Evolutionary conservation across 2,888 invertebrate species (phyloP), one percentile per base, ranked within the genome.

Genomic region (Hirtodrosophila alboralis): DNA sequence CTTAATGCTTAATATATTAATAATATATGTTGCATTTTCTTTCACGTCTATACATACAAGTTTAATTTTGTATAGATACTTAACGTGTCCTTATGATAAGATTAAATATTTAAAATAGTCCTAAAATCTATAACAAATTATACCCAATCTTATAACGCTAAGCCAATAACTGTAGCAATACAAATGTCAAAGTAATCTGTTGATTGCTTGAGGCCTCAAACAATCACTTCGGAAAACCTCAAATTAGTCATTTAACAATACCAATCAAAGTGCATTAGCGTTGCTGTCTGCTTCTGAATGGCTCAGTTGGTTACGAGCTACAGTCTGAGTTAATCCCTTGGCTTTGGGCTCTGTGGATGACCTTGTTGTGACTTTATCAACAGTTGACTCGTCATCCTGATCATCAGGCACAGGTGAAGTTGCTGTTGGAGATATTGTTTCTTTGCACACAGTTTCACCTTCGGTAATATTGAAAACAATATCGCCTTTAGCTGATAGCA

Each of bases 101-200:
- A 2, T 14, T 18, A 14, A 0, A 26, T 26, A 6, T 18, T 28
- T 5, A 28, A 18, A 12, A 31, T 37, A 13, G 12, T 38, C 36
- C 14, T 72, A 65, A 44, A 16, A 58, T 52, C 67, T 72, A 72
- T 49, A 72, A 66, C 73, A 68, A 72, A 72, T 31, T 52, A 52
- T 30, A 58, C 72, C 58, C 58, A 45, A 72, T 33, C 34, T 38
- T 40, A 44, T 10, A 12, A n/a, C 12, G 12, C 21, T 14, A 12
- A 47, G 10, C 30, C 26, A 45, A 28, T n/a, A 48, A 16, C 3
- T 47, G 26, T 26, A 26, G 30, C 60, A 59, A 13, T 44, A 37
- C 9, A 44, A 37, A 28, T 21, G 13, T 31, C 6, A 43, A 23
- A 7, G 40, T n/a, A n/a, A n/a, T n/a, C n/a, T 13, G 13, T 4